These are phyloP conservation scores for Scolopax bukidnonensis DNA, from an alignment of 2,797 vertebrate genomes.

Conservation along the genomic window DNA sequence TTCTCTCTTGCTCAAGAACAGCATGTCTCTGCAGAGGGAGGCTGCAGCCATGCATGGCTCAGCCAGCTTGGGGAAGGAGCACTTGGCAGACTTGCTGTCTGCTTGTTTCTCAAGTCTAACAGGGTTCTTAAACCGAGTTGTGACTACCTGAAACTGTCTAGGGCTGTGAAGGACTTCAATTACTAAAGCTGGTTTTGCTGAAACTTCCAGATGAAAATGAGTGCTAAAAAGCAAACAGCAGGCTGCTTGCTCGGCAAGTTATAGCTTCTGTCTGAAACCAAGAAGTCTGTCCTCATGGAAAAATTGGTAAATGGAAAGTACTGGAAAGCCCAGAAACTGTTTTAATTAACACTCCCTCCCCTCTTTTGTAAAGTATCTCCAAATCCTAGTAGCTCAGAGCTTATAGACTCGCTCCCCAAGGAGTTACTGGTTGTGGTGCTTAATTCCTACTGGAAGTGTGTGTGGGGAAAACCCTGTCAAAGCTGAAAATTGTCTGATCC, in stretches of 20 bases:
- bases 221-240: background rate
- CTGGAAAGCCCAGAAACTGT: background rate
- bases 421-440: background rate
- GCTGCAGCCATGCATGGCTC: background rate
- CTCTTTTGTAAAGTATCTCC: background rate
- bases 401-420: background rate
- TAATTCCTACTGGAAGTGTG: background rate
- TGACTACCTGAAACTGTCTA: background rate
- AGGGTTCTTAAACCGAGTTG: background rate
- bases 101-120: background rate
- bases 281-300: background rate
- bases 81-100: background rate
- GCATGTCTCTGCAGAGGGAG: background rate
- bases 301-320: background rate
- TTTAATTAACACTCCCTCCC: background rate
- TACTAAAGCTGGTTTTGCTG: background rate
- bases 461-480: background rate
- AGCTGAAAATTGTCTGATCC: background rate
- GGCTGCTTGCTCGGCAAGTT: background rate
- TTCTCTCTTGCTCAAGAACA: background rate
- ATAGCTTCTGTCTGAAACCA: background rate
- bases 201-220: background rate
- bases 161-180: background rate
- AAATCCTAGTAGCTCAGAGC: background rate
- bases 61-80: background rate